Percentiles rank a stretch among this genome's conserved stretches.
These are phyloP conservation scores for Leptopilina syphax DNA, from an alignment of 2,888 invertebrate species.

Conservation along the genomic window DNA sequence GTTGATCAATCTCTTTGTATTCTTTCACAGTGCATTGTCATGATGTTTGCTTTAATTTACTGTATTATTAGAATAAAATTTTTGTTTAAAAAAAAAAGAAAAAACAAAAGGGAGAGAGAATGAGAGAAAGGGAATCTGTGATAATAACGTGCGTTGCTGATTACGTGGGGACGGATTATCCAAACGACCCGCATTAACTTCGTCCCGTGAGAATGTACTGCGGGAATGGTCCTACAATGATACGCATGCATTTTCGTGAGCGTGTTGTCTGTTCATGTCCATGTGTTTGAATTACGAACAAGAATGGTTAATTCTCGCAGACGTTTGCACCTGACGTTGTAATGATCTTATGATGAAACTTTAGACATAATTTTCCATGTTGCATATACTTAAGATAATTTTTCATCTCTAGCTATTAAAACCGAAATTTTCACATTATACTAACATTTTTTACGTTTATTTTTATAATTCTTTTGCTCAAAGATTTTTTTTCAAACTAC, in stretches of 20 bases:
- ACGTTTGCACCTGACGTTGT: not conserved
- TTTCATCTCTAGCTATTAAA: not conserved
- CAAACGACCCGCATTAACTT: conserved; percentile 32
- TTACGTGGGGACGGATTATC: conserved; percentile 27
- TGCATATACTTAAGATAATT: not conserved
- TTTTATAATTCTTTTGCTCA: too few species aligned
- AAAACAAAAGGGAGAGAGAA: not conserved
- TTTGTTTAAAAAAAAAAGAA: too few species aligned
- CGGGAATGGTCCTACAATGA: not conserved
- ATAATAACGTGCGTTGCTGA: conserved; percentile 24
- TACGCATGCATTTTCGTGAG: conserved; percentile 23
- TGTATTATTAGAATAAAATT: too few species aligned
- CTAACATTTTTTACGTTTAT: not conserved
- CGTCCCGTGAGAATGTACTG: not conserved
- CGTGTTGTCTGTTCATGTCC: not conserved
- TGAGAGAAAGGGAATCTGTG: not conserved
- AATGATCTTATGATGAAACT: conserved; percentile 14
- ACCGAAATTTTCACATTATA: too few species aligned
- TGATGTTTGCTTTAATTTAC: too few species aligned
- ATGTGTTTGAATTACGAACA: conserved; percentile 42
- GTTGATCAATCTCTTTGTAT: too few species aligned
- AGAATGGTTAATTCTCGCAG: conserved; percentile 11
- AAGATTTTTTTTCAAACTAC: too few species aligned
- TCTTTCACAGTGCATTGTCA: too few species aligned
- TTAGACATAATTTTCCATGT: not conserved